These are phyloP conservation scores for Caenorhabditis sp. DNA, from an alignment of 2,888 invertebrate genomes.

Conservation along the genomic window DNA sequence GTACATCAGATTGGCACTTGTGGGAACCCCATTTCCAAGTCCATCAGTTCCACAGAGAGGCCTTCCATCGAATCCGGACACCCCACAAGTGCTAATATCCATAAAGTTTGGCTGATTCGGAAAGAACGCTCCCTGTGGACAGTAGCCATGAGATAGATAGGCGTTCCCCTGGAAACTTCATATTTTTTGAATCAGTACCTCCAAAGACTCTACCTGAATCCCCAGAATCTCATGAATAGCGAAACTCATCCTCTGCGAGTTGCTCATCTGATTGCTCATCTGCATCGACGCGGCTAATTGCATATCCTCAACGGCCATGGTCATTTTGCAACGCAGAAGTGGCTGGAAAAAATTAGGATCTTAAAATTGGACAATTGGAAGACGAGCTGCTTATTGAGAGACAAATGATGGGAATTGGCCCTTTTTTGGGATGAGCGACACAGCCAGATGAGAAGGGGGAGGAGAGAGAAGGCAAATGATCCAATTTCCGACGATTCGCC, in stretches of 20 bases:
- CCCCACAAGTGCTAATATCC: slow-evolving; percentile 59
- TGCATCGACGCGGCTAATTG: slow-evolving; percentile 64
- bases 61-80: slow-evolving; percentile 51
- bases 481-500: slow-evolving; percentile 62
- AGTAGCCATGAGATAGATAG: slow-evolving; percentile 71
- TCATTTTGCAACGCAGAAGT: slow-evolving; percentile 7
- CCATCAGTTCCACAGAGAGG: slow-evolving; percentile 46
- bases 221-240: slow-evolving; percentile 81
- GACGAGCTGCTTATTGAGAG: slow-evolving; percentile 44
- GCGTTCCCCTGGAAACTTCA: slow-evolving; percentile 55
- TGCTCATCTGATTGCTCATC: slow-evolving; percentile 63
- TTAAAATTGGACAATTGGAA: slow-evolving; percentile 60
- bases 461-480: slow-evolving; percentile 37
- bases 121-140: slow-evolving; percentile 74
- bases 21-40: slow-evolving; percentile 26
- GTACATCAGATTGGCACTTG: slow-evolving; percentile 50
- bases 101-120: slow-evolving; percentile 61
- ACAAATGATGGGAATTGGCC: slow-evolving; percentile 51
- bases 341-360: slow-evolving; percentile 40
- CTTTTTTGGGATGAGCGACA: slow-evolving; percentile 1
- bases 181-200: background rate
- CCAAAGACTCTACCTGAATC: slow-evolving; percentile 66
- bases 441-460: slow-evolving; percentile 6
- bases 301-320: slow-evolving; percentile 74
- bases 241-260: slow-evolving; percentile 77